Evolutionary conservation across 2,797 vertebrate species (phyloP), one percentile per base, ranked within the genome.

Genomic region (Myoxocephalus aenaeus): DNA sequence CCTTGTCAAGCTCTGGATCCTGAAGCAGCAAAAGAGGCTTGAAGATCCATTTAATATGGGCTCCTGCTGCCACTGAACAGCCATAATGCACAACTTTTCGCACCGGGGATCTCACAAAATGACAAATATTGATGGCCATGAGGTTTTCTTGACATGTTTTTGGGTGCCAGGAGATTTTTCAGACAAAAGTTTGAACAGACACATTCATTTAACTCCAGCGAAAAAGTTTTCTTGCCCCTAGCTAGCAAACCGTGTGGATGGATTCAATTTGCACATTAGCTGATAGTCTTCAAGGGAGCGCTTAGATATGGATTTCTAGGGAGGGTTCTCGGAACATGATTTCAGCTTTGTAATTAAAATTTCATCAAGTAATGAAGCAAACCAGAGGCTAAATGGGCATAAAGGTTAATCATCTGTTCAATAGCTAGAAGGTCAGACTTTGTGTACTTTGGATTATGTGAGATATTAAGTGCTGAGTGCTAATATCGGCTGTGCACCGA

Each of bases 351-450:
- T 90, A 90, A 93, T 93, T 90, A 88, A 87, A 92, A 91, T 90
- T 91, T 86, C 76, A 90, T 91, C 70, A 86, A 84, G 85, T 87
- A 89, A 90, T 90, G 86, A 92, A 86, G 83, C 75, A 25, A 81
- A 90, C 76, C 67, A 75, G 75, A 81, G 65, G 69, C 85, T 90
- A 90, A 93, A 90, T 75, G 84, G 80, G 79, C 81, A 70, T 91
- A 89, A 93, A 93, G 92, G 91, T 89, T 93, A 92, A 92, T 93
- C 76, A 86, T 86, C 81, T 88, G 81, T 84, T 92, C 86, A 89
- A 86, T 83, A 87, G 77, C 82, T 78, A 56, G 75, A 92, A 92
- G 90, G 91, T 92, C 89, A 90, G 65, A 75, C 83, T 80, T 58
- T 84, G 87, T 87, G 84, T 80, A 72, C 85, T 89, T 76, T 86